These are phyloP conservation scores for Danio choprae DNA, from an alignment of 2,797 vertebrate species.

Conservation along the genomic window DNA sequence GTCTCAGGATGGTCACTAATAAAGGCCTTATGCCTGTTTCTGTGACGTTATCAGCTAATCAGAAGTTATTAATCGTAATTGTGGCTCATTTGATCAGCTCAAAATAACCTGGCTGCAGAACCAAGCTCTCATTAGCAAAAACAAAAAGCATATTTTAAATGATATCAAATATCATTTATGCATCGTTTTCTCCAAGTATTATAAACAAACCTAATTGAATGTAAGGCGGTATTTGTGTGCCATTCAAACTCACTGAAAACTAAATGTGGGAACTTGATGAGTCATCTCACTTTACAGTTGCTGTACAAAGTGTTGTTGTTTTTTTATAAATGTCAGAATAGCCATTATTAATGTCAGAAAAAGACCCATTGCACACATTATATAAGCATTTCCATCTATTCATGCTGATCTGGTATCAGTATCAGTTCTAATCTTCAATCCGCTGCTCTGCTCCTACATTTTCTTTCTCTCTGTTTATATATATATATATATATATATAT, in stretches of 20 bases:
- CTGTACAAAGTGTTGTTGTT: background rate
- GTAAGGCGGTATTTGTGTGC: background rate
- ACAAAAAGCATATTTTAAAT: background rate
- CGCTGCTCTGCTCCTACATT: background rate
- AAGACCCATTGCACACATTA: background rate
- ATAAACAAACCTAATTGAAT: background rate
- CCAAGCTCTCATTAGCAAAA: background rate
- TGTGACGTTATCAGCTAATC: background rate
- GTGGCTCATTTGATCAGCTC: background rate
- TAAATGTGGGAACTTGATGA: background rate
- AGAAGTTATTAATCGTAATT: background rate
- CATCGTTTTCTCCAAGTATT: constrained; percentile 1
- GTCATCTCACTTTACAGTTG: background rate
- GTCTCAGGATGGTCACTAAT: background rate
- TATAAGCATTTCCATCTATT: background rate
- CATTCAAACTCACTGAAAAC: background rate
- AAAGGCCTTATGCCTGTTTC: background rate
- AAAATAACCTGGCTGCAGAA: background rate
- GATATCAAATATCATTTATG: no score
- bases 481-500: background rate
- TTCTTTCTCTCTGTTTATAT: background rate
- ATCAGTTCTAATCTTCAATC: background rate
- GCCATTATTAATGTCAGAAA: background rate
- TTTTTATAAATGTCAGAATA: background rate
- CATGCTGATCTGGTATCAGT: constrained; percentile 33